Conservation (phyloP, 2,113 vertebrate genomes). For the Sinosuthora webbiana region DNA sequence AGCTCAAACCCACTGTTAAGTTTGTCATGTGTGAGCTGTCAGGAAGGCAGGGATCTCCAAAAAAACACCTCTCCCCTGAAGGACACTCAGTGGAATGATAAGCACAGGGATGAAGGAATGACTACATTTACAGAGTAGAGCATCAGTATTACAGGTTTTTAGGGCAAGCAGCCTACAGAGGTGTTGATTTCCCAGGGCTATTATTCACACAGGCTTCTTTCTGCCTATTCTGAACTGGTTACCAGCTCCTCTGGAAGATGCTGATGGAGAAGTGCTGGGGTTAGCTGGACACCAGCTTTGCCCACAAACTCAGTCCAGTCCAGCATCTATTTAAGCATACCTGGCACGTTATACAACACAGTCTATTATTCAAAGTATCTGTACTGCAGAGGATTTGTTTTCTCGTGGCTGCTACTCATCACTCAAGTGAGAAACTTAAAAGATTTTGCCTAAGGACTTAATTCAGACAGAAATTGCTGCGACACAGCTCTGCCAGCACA, state of each 20-base stretch:
- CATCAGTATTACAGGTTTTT: background rate
- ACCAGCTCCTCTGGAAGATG: background rate
- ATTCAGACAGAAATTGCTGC: background rate
- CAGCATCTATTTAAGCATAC: rapidly evolving
- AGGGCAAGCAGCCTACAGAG: background rate
- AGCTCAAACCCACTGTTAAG: background rate
- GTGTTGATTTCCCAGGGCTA: background rate
- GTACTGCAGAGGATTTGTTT: background rate
- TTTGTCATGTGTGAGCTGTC: background rate
- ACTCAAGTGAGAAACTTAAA: background rate
- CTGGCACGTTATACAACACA: background rate
- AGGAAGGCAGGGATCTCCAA: background rate
- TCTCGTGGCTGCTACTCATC: background rate
- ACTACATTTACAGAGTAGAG: background rate
- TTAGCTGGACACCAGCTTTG: background rate
- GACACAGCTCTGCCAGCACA: background rate
- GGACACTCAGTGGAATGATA: background rate
- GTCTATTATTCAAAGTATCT: background rate
- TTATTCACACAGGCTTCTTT: background rate
- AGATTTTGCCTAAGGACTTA: background rate
- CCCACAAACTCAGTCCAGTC: background rate
- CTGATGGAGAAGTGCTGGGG: background rate
- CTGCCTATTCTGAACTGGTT: background rate
- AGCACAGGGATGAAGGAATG: background rate
- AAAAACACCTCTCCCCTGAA: background rate